Conservation (phyloP, 2,888 invertebrate genomes). For the Tolmerus cingulatus region DNA sequence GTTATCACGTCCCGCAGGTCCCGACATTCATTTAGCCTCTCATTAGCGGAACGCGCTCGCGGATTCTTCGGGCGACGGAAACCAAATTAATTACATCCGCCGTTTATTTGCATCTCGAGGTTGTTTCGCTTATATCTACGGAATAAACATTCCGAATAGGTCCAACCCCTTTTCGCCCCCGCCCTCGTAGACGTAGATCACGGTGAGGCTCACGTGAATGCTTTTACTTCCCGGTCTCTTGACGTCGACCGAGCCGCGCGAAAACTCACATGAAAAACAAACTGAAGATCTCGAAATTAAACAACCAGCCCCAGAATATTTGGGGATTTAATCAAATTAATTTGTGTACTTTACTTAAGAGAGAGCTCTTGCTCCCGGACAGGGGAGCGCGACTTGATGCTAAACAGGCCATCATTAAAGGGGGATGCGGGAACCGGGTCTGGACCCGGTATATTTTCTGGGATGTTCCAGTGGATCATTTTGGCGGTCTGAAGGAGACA, state of each 20-base stretch:
- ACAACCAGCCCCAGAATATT: constrained; percentile 38
- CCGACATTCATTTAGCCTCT: not conserved
- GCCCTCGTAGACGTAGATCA: not conserved
- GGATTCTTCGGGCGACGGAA: not conserved
- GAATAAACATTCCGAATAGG: not conserved
- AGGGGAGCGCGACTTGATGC: not conserved
- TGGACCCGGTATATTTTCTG: not conserved
- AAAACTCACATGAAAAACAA: constrained; percentile 23
- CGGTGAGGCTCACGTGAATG: not conserved
- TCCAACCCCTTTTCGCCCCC: not conserved
- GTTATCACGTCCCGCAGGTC: not conserved
- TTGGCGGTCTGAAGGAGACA: constrained; percentile 10
- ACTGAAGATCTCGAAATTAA: not conserved
- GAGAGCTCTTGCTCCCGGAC: not conserved
- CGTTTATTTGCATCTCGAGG: constrained; percentile 9
- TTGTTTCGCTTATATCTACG: not conserved
- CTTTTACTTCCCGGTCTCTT: not conserved
- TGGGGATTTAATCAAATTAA: constrained; percentile 43
- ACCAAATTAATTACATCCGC: constrained; percentile 30
- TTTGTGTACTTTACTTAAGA: constrained; percentile 34
- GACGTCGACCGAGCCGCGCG: not conserved
- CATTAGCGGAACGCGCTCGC: not conserved
- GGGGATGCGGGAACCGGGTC: not conserved
- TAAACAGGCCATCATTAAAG: not conserved
- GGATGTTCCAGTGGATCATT: not conserved